phyloP scores from a whole-genome alignment of 1,140 invertebrate genomes.

The Trissolcus basalis region DNA sequence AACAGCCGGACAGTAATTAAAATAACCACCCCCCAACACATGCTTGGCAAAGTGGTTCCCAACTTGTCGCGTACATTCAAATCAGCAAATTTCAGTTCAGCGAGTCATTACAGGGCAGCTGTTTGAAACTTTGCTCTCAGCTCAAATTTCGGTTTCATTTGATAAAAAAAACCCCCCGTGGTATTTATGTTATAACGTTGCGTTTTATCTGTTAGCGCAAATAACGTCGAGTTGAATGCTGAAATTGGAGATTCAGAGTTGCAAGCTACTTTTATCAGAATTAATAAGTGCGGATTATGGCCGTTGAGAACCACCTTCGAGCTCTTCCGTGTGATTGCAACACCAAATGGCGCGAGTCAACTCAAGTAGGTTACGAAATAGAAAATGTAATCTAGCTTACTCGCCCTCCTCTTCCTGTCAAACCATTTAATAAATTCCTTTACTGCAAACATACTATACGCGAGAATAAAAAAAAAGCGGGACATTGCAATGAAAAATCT shows the following conservation, averaged over 20 bases:
- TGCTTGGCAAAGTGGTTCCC: slow-evolving; percentile 69
- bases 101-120: slow-evolving; percentile 19
- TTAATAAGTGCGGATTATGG: slow-evolving; percentile 20
- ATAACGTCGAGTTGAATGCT: not conserved
- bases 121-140: not conserved
- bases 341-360: slow-evolving; percentile 57
- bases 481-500: slow-evolving; percentile 35
- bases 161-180: not conserved
- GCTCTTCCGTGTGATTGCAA: slow-evolving; percentile 61
- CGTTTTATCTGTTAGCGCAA: not conserved
- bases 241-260: not conserved
- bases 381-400: slow-evolving; percentile 69
- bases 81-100: slow-evolving; percentile 23
- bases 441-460: slow-evolving; percentile 34
- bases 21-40: slow-evolving; percentile 72
- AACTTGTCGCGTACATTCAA: slow-evolving; percentile 47
- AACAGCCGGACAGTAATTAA: slow-evolving; percentile 76
- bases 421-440: slow-evolving; percentile 57
- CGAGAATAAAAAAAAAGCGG: slow-evolving; percentile 28
- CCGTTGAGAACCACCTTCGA: slow-evolving; percentile 62
- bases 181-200: not conserved
- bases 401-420: slow-evolving; percentile 44
- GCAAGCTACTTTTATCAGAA: slow-evolving; percentile 6
- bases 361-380: slow-evolving; percentile 64
- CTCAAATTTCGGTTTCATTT: slow-evolving; percentile 7